These are phyloP conservation scores for Albula glossodonta DNA, from an alignment of 2,113 vertebrate genomes.

Conservation along the genomic window DNA sequence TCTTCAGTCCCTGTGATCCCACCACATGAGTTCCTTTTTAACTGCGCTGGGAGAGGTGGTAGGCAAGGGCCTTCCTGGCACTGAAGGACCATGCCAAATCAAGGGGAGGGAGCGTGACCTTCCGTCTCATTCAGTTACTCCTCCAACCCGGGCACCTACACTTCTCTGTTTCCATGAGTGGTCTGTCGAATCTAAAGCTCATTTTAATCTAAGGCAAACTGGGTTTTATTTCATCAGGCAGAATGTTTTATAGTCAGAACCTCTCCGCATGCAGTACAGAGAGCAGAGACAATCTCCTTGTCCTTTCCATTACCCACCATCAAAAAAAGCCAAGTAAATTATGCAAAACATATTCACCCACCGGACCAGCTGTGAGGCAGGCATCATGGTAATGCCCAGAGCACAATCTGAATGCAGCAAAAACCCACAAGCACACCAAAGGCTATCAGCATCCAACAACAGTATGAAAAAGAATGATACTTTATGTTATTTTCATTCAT, in stretches of 20 bases:
- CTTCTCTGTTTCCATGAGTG: background rate
- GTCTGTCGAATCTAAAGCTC: conserved; percentile 2
- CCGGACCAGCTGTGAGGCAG: background rate
- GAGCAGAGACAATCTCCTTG: background rate
- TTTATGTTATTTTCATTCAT: background rate
- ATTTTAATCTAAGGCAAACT: conserved; percentile 12
- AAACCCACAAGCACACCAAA: background rate
- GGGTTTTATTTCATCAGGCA: background rate
- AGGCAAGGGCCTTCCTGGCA: background rate
- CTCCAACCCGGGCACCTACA: background rate
- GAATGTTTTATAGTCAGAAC: background rate
- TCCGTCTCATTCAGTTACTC: background rate
- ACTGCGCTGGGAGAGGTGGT: conserved; percentile 20
- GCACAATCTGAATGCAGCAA: too few relatives aligned
- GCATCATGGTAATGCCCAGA: background rate
- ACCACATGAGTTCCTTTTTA: conserved; percentile 16
- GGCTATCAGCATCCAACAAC: background rate
- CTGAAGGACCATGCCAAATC: conserved; percentile 11
- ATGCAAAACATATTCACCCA: background rate
- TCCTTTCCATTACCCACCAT: background rate
- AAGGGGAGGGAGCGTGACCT: background rate
- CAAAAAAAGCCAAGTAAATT: background rate
- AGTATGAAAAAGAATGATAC: background rate
- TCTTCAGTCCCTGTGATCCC: background rate
- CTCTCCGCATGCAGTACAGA: background rate